Evolutionary conservation across 2,888 invertebrate genomes (phyloP), one percentile per base, ranked within the genome.

Genomic region (Stictocephala bisonia): DNA sequence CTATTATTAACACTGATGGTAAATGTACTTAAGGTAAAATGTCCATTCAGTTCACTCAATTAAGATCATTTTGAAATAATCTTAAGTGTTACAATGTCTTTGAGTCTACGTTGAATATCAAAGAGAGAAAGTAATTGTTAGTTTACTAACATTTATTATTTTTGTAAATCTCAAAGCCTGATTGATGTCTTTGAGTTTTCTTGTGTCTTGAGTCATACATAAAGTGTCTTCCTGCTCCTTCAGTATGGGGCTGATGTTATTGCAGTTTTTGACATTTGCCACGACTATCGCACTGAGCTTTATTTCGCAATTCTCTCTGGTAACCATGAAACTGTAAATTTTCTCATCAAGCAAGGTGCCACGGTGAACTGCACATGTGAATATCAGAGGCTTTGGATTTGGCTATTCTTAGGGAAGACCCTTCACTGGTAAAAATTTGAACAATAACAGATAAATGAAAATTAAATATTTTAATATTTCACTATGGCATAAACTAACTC

Each of bases 281-380:
- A 95, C 81, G 96, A 96, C 81, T 93, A 90, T 82, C 87, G 96
- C 73, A 94, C 95, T 1, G 94, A 95, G 2, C 86, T 97, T 81
- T 96, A 96, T 82, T 96, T 94, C 82, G 96, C 94, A 2, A 92
- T 96, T 0, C 87, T 94, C 56, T 91, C 93, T 72, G 95, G 93
- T 31, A 91, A 90, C 78, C 87, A 90, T 9, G 88, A 88, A 3
- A 90, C 91, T n/a, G 93, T 95, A 0, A 90, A 91, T 80, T 85
- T 95, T 58, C 84, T 97, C 71, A 86, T 96, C 58, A 92, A 93
- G 82, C 93, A 94, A 83, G 95, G 95, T 0, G 95, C 95, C 0
- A 86, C 86, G 27, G 87, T 94, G 2, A 90, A 90, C 82, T 90
- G 89, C 81, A 83, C 85, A 6, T 81, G 85, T 0, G 87, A 87